Conservation (phyloP, 92 coral and sea anemone genomes). For the Muricea muricata region DNA sequence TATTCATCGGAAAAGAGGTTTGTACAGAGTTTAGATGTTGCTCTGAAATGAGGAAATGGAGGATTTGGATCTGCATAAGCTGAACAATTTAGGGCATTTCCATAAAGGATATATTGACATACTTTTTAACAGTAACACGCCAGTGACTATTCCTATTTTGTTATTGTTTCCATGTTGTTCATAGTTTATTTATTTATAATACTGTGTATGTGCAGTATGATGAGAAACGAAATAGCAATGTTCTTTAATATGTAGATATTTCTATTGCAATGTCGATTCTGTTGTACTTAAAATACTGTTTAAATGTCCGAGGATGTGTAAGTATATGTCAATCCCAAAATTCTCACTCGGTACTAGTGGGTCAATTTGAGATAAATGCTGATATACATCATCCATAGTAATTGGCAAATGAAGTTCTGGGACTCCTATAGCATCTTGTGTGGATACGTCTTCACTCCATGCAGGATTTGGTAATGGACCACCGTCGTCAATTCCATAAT, state of each 20-base stretch:
- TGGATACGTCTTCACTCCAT: constrained; percentile 41
- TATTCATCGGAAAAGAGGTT: constrained; percentile 9
- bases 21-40: neutral
- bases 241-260: no score
- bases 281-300: neutral
- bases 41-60: constrained; percentile 10
- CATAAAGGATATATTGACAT: no score
- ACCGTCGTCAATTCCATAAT: constrained; percentile 61
- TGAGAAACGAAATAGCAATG: no score
- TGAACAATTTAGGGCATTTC: no score
- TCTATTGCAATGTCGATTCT: neutral
- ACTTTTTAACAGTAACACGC: no score
- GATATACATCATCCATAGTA: constrained; percentile 30
- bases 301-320: constrained; percentile 42
- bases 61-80: constrained; percentile 31
- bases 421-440: constrained; percentile 25
- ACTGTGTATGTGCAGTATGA: neutral
- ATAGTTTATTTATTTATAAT: neutral
- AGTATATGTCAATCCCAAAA: constrained; percentile 68
- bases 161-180: constrained; percentile 20
- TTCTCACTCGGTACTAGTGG: constrained; percentile 52
- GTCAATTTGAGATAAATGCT: constrained; percentile 31
- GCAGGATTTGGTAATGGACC: constrained; percentile 51
- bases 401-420: constrained; percentile 44
- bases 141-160: neutral